Evolutionary conservation across 2,113 vertebrate genomes (phyloP).

Genomic region (Rhinopomastus cyanomelas): DNA sequence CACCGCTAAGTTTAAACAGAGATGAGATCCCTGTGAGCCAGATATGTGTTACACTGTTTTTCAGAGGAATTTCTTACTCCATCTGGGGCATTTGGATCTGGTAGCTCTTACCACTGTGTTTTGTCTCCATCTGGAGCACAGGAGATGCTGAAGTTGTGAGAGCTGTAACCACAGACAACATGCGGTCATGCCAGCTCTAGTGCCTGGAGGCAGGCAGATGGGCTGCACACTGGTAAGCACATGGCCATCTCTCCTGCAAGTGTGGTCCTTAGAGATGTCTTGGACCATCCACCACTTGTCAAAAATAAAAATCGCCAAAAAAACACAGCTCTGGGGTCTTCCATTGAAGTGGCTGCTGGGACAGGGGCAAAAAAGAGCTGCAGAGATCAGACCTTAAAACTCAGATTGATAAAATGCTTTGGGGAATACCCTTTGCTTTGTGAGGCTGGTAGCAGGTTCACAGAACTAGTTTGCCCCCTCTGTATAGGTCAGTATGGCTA

Average conservation of each 20-base stretch:
- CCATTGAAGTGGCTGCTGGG: neutral
- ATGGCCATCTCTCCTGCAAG: neutral
- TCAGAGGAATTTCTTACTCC: neutral
- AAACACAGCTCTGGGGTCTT: neutral
- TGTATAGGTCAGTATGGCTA: neutral
- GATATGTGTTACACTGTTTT: neutral
- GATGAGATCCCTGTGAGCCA: neutral
- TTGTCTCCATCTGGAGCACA: neutral
- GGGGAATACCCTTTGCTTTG: neutral
- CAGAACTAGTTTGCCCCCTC: neutral
- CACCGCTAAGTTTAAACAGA: neutral
- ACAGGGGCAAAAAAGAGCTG: neutral
- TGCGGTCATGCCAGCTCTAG: fast-evolving
- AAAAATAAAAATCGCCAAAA: neutral
- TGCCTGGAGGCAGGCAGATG: neutral
- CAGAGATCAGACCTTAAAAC: neutral
- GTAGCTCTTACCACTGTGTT: neutral
- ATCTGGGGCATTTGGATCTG: neutral
- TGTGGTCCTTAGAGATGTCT: neutral
- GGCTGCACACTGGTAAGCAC: neutral
- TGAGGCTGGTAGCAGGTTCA: neutral
- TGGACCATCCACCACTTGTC: neutral
- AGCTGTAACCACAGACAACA: neutral
- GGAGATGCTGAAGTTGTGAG: neutral
- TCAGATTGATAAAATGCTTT: neutral